These are phyloP conservation scores for Ictidomys tridecemlineatus DNA, from an alignment of 2,113 vertebrate genomes.

Conservation along the genomic window DNA sequence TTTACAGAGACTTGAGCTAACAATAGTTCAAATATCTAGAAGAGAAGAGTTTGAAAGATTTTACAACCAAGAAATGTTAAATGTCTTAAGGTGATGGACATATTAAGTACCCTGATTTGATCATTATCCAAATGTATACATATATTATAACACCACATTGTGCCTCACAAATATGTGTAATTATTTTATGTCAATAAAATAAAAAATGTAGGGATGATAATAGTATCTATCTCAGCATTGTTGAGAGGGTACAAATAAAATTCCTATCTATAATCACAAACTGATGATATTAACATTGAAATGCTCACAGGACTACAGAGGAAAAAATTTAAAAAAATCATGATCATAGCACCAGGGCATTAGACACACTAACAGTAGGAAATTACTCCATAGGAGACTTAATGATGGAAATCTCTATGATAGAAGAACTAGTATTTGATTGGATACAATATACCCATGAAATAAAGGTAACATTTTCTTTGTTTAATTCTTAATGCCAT, in stretches of 20 bases:
- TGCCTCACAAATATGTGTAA: neutral
- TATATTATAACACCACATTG: neutral
- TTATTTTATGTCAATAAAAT: neutral
- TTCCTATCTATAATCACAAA: neutral
- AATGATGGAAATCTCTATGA: slow-evolving; percentile 16
- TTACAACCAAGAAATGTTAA: neutral
- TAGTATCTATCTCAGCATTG: neutral
- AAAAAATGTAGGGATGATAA: neutral
- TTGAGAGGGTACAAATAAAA: neutral
- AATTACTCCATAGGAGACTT: neutral
- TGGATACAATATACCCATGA: neutral
- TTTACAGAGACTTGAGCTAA: neutral
- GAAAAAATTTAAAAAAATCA: neutral
- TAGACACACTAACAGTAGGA: neutral
- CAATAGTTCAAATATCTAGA: neutral
- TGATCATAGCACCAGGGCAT: neutral
- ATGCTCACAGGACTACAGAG: neutral
- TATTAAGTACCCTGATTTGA: neutral
- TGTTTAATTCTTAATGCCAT: slow-evolving; percentile 36
- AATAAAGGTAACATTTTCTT: slow-evolving; percentile 5
- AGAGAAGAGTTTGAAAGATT: neutral
- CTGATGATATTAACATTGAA: neutral
- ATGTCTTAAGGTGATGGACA: neutral
- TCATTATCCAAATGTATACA: neutral
- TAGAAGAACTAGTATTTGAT: slow-evolving; percentile 14